phyloP scores from a whole-genome alignment of 2,888 invertebrate species.

The Chalcis sispes region DNA sequence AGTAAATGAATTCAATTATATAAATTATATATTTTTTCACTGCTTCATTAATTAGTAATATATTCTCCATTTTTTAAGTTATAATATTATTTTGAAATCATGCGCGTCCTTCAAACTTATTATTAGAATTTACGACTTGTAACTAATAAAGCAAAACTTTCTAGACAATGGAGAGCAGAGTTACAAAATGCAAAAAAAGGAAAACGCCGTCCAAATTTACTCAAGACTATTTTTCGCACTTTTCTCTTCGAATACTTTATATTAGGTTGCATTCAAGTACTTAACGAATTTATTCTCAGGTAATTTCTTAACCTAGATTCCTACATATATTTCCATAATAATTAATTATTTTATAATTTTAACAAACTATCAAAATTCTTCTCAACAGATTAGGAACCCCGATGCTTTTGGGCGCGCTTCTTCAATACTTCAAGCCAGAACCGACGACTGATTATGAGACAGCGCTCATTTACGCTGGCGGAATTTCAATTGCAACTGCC shows the following conservation, averaged over 20 bases:
- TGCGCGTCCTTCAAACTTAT: too few species aligned
- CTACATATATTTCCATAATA: neutral
- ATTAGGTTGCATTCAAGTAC: conserved; percentile 75
- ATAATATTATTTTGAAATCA: too few species aligned
- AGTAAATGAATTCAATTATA: too few species aligned
- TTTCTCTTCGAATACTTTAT: conserved; percentile 75
- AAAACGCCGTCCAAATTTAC: conserved; percentile 74
- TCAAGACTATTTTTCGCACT: conserved; percentile 75
- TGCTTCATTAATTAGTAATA: too few species aligned
- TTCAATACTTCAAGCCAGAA: conserved; percentile 80
- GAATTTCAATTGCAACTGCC: conserved; percentile 69
- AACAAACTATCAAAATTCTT: neutral
- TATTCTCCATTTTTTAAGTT: too few species aligned
- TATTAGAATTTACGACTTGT: too few species aligned
- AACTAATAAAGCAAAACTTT: too few species aligned
- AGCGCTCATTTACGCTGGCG: conserved; percentile 70
- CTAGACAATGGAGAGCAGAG: conserved; percentile 77
- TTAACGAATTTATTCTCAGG: conserved; percentile 73
- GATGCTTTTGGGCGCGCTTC: conserved; percentile 81
- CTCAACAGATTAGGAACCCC: conserved; percentile 81
- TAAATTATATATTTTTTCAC: too few species aligned
- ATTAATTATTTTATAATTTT: neutral
- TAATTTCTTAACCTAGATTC: conserved; percentile 36
- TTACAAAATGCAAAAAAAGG: conserved; percentile 69
- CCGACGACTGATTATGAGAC: conserved; percentile 61